These are phyloP conservation scores for Tangara arthus DNA, from an alignment of 2,797 vertebrate species.

Conservation along the genomic window DNA sequence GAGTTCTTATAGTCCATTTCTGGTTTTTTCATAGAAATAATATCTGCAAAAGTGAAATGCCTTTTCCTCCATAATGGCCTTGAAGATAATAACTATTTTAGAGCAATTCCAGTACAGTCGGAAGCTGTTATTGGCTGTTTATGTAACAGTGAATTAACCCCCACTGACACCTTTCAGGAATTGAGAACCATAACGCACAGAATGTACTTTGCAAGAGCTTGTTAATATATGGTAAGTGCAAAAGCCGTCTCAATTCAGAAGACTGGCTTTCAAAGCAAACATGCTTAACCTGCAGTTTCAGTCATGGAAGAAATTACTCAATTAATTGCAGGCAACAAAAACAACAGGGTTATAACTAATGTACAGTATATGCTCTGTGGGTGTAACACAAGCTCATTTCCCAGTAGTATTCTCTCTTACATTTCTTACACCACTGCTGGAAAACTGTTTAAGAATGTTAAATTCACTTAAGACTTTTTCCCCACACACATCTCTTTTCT, in stretches of 20 bases:
- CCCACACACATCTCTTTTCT: background rate
- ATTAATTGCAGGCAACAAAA: slow-evolving; percentile 59
- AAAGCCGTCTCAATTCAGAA: background rate
- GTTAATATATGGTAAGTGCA: background rate
- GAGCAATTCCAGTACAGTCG: slow-evolving; percentile 22
- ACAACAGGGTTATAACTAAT: slow-evolving; percentile 50
- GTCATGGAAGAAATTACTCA: slow-evolving; percentile 57
- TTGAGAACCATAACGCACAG: background rate
- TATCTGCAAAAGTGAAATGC: background rate
- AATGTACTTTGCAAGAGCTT: background rate
- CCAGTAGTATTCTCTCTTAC: background rate
- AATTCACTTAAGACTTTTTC: background rate
- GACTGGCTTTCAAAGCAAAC: slow-evolving; percentile 35
- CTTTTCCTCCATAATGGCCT: background rate
- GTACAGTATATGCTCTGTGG: slow-evolving; percentile 41
- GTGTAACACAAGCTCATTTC: slow-evolving; percentile 28
- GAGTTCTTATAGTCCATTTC: background rate
- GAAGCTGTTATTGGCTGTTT: slow-evolving; percentile 45
- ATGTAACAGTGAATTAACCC: slow-evolving; percentile 60
- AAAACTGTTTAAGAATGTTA: slow-evolving; percentile 3
- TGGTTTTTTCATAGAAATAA: background rate
- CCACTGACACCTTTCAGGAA: slow-evolving; percentile 37
- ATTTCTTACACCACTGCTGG: slow-evolving; percentile 24
- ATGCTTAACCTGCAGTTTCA: slow-evolving; percentile 50
- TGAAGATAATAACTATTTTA: slow-evolving; percentile 47